Evolutionary conservation across 2,888 invertebrate species (phyloP).

Genomic region (Odontocerum albicorne): DNA sequence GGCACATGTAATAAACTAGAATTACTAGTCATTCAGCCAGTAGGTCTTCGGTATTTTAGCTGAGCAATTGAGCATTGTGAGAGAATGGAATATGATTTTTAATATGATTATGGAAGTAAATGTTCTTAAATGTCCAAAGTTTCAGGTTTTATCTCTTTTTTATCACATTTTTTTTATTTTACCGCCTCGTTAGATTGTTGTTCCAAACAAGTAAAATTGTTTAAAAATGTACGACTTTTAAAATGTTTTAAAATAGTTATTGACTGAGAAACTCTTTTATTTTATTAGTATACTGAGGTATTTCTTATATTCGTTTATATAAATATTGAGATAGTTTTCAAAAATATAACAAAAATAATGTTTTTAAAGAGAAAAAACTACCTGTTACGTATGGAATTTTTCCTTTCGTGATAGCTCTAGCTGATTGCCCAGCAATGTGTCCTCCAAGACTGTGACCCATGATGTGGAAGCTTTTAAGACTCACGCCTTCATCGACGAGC

Average conservation of each 20-base stretch:
- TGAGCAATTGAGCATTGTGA: too few species aligned
- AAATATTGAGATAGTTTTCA: neutral
- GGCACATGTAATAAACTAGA: too few species aligned
- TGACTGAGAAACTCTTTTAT: too few species aligned
- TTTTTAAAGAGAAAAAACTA: neutral
- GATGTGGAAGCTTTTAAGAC: slow-evolving; percentile 23
- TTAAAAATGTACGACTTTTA: neutral
- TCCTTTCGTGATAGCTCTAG: slow-evolving; percentile 26
- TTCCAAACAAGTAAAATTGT: neutral
- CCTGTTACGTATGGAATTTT: slow-evolving; percentile 29
- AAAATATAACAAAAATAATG: neutral
- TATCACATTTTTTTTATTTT: too few species aligned
- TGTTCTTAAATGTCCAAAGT: too few species aligned
- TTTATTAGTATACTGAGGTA: too few species aligned
- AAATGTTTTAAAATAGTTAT: neutral
- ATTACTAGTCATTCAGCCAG: too few species aligned
- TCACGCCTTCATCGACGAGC: slow-evolving; percentile 15
- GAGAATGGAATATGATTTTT: too few species aligned
- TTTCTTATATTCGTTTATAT: neutral
- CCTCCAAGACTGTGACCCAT: slow-evolving; percentile 34
- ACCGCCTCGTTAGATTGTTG: too few species aligned
- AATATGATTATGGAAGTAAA: too few species aligned
- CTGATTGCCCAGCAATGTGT: slow-evolving; percentile 29
- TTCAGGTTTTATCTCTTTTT: too few species aligned
- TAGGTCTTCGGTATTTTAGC: too few species aligned